Base-by-base conservation (phyloP, 1,140 invertebrate genomes). In the Drosophila arizonae region DNA sequence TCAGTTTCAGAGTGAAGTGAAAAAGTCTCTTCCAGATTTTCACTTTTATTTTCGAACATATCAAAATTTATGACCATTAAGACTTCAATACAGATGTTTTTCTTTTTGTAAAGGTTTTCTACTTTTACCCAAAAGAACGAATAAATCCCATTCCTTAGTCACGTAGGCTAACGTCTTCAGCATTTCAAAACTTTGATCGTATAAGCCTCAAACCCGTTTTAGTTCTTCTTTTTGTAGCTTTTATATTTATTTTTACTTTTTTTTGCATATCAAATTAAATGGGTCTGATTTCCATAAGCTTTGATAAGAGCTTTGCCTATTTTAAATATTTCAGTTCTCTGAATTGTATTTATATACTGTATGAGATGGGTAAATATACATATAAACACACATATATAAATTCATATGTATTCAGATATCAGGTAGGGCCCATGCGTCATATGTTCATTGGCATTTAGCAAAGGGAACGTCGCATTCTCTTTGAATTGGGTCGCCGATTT, bases 281-380 rank as follows among this genome's bases (percentile, higher is more conserved):
- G 52, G 71, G 64, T 41, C 72, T 79, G 56, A 86, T 86, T 86
- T 82, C 79, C 82, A 87, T 86, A 87, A 48, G 65, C 73, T 87
- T 87, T 82, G 79, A 87, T 86, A 87, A 87, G 72, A 87, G 36
- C 71, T 46, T 39, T 63, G 66, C 36, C 62, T 48, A 39, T 39
- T 62, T 46, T 70, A 63, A 66, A 65, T 50, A 72, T 55, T 2
- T 36, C 3, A 41, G 15, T 10, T 36, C 2, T 50, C 5, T 60
- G 41, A 17, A 28, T 39, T 50, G 4, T 24, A 8, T 50, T 28
- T 26, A 13, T 26, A 21, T 50, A 45, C n/a, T 2, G 21, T 24
- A n/a, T 36, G 33, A 36, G 8, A 1, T 24, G 4, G 6, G 2
- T 50, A 21, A 39, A 17, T 21, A 10, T 24, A 8, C n/a, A 28